Percentiles rank a stretch among this genome's conserved stretches.
Conservation (phyloP, 2,113 vertebrate genomes). For the Gobio gobio region DNA sequence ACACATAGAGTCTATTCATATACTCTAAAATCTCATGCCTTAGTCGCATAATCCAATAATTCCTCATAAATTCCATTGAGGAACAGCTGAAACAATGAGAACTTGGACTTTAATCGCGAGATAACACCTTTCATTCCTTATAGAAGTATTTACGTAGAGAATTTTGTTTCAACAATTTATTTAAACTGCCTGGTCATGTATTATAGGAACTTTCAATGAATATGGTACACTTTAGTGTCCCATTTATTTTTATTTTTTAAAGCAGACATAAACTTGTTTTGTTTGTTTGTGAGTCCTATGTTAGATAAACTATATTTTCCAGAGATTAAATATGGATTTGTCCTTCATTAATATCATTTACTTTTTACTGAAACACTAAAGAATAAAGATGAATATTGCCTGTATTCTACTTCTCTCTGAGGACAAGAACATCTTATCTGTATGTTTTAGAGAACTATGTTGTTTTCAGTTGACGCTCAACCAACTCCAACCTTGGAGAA, state of each 20-base stretch:
- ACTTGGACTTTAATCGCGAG: neutral
- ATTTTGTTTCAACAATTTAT: neutral
- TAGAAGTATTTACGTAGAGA: neutral
- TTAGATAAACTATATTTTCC: neutral
- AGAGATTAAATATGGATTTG: too few species aligned
- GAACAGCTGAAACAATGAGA: neutral
- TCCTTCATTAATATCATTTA: too few species aligned
- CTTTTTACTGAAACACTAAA: too few species aligned
- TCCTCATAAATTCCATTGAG: neutral
- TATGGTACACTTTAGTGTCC: neutral
- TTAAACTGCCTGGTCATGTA: neutral
- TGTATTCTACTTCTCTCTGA: too few species aligned
- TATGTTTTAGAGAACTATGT: too few species aligned
- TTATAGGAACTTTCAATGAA: neutral
- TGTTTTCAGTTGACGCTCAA: too few species aligned
- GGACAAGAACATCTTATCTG: too few species aligned
- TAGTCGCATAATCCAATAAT: constrained; percentile 28
- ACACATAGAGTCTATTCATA: neutral
- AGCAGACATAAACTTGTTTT: neutral
- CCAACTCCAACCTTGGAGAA: too few species aligned
- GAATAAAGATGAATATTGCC: too few species aligned
- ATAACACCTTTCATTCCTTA: neutral
- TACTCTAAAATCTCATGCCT: neutral
- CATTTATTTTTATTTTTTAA: neutral
- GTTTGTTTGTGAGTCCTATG: neutral